Evolutionary conservation across 2,113 vertebrate genomes (phyloP).

Genomic region (Oreochromis tanganicae): DNA sequence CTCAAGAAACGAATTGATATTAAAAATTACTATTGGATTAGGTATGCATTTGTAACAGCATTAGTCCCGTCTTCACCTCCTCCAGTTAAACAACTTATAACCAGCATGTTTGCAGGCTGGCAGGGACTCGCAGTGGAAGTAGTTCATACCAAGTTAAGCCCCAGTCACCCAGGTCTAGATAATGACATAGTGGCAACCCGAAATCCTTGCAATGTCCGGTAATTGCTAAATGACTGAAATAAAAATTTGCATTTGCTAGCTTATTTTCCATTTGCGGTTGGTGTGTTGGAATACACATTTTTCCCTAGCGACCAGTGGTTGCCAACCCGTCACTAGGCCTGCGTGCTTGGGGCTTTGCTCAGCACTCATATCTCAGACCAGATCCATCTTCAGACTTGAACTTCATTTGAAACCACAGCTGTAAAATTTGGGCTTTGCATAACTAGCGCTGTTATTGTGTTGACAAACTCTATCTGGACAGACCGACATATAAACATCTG

Average conservation of each 20-base stretch:
- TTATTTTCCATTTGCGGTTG: background rate
- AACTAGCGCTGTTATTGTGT: background rate
- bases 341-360: background rate
- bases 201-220: background rate
- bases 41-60: rapidly evolving
- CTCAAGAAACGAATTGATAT: background rate
- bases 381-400: background rate
- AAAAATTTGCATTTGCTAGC: background rate
- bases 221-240: background rate
- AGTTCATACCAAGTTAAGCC: background rate
- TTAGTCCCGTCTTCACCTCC: rapidly evolving
- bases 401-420: background rate
- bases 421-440: background rate
- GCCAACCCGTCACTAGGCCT: background rate
- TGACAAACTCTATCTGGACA: background rate
- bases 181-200: background rate
- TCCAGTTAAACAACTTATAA: rapidly evolving
- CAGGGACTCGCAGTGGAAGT: background rate
- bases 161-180: background rate
- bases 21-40: background rate
- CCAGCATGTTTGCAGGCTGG: background rate
- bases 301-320: background rate
- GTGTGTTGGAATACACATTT: background rate
- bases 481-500: background rate
- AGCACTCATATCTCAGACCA: background rate